Evolutionary conservation across 2,113 vertebrate genomes (phyloP).

Genomic region (Amia ocellicauda): DNA sequence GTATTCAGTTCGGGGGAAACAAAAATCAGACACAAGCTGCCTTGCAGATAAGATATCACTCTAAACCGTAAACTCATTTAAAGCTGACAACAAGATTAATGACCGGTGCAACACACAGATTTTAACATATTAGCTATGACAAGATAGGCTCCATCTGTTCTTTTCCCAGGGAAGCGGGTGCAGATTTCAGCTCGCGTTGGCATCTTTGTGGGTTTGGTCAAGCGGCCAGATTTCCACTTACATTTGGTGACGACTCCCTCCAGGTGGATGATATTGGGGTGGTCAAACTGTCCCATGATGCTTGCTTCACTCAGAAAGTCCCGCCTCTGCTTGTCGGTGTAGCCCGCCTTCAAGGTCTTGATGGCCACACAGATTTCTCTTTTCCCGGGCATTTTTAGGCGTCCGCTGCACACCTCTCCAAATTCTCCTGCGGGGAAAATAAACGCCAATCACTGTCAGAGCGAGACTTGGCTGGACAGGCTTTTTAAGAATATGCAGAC

Average conservation of each 20-base stretch:
- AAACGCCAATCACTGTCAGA: slow-evolving; percentile 6
- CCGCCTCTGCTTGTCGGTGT: slow-evolving; percentile 93
- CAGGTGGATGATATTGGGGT: slow-evolving; percentile 95
- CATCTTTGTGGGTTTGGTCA: slow-evolving; percentile 20
- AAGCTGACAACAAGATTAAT: slow-evolving; percentile 94
- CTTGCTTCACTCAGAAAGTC: slow-evolving; percentile 97
- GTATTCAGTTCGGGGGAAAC: slow-evolving; percentile 49
- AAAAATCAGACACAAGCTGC: slow-evolving; percentile 64
- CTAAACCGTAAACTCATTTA: slow-evolving; percentile 83
- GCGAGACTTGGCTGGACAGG: too few species aligned
- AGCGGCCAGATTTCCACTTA: slow-evolving; percentile 55
- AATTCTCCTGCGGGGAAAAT: slow-evolving; percentile 77
- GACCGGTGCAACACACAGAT: slow-evolving; percentile 68
- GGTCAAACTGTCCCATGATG: slow-evolving; percentile 98
- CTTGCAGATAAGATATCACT: slow-evolving; percentile 77
- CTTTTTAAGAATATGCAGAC: background rate
- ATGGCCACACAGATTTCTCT: slow-evolving; percentile 96
- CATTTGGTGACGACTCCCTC: slow-evolving; percentile 98
- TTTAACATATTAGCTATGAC: slow-evolving; percentile 82
- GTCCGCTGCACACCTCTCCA: slow-evolving; percentile 94
- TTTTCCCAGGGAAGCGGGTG: slow-evolving; percentile 44
- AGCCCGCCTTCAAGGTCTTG: slow-evolving; percentile 95
- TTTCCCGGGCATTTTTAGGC: slow-evolving; percentile 93
- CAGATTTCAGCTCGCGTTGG: slow-evolving; percentile 53
- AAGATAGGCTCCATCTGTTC: slow-evolving; percentile 82